A percentile compares a stretch with the other conserved stretches of the same genome.
These are phyloP conservation scores for Poeciliopsis retropinna DNA, from an alignment of 2,113 vertebrate species.

Conservation along the genomic window DNA sequence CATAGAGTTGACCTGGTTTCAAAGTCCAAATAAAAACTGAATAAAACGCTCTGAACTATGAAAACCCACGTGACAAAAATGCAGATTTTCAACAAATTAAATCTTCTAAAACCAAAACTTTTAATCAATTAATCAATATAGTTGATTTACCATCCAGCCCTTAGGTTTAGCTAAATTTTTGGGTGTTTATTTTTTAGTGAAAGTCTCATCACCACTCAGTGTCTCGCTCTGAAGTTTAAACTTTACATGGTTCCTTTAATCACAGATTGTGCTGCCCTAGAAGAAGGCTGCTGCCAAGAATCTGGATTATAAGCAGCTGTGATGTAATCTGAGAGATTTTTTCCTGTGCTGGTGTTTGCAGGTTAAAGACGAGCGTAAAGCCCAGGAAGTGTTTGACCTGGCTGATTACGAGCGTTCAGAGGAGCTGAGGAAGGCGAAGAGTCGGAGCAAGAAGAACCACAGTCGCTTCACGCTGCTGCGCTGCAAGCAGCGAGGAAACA, in stretches of 20 bases:
- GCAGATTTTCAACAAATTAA: too few relatives aligned
- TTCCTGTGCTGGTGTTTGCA: slow-evolving; percentile 54
- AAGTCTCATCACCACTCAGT: too few relatives aligned
- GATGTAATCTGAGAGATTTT: neutral
- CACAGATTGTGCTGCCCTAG: too few relatives aligned
- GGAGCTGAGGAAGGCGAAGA: slow-evolving; percentile 92
- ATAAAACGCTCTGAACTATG: too few relatives aligned
- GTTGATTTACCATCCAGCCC: too few relatives aligned
- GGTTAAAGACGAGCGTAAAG: slow-evolving; percentile 91
- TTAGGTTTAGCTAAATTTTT: neutral
- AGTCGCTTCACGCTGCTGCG: slow-evolving; percentile 91
- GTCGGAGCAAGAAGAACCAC: slow-evolving; percentile 95
- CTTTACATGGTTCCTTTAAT: too few relatives aligned
- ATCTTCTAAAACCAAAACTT: too few relatives aligned
- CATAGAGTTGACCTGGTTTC: too few relatives aligned
- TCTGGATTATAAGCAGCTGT: neutral
- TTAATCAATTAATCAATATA: too few relatives aligned
- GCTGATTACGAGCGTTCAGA: slow-evolving; percentile 93
- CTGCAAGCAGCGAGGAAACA: slow-evolving; percentile 84
- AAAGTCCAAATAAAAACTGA: too few relatives aligned
- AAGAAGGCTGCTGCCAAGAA: neutral
- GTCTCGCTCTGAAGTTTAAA: too few relatives aligned
- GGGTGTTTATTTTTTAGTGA: neutral
- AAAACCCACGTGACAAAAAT: too few relatives aligned
- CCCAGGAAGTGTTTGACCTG: slow-evolving; percentile 89